Percentiles rank a stretch among this genome's conserved stretches.
These are phyloP conservation scores for Hermetia illucens DNA, from an alignment of 1,140 invertebrate species.

Conservation along the genomic window DNA sequence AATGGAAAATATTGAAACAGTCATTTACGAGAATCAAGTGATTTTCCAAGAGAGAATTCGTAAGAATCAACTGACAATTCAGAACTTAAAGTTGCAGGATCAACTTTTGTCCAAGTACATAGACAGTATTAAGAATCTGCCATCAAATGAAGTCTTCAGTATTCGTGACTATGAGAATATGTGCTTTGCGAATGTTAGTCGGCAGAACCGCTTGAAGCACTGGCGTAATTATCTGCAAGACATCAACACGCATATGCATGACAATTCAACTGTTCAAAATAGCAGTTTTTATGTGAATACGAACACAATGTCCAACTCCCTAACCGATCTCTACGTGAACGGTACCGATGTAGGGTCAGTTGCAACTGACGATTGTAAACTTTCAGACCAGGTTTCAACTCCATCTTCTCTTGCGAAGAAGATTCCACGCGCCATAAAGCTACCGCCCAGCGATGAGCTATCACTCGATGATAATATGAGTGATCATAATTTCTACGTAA, in stretches of 20 bases:
- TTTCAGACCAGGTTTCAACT: neutral
- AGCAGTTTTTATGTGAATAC: slow-evolving; percentile 5
- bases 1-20: slow-evolving; percentile 4
- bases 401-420: neutral
- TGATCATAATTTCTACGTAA: neutral
- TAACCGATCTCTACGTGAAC: slow-evolving; percentile 4
- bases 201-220: slow-evolving; percentile 3
- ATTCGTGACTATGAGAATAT: slow-evolving; percentile 6
- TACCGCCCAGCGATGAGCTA: too few relatives aligned
- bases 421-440: neutral
- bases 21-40: slow-evolving; percentile 6
- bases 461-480: neutral
- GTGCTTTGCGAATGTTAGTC: slow-evolving; percentile 3
- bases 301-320: slow-evolving; percentile 4
- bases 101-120: slow-evolving; percentile 4
- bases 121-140: slow-evolving; percentile 3
- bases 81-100: slow-evolving; percentile 6
- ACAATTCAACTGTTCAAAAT: slow-evolving; percentile 5
- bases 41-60: slow-evolving; percentile 6
- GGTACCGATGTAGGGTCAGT: neutral
- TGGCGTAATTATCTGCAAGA: slow-evolving; percentile 7
- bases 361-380: neutral
- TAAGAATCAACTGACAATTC: slow-evolving; percentile 6
- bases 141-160: slow-evolving; percentile 1
- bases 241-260: slow-evolving; percentile 3